phyloP scores from a whole-genome alignment of 2,113 vertebrate species.

The Melanerpes formicivorus region DNA sequence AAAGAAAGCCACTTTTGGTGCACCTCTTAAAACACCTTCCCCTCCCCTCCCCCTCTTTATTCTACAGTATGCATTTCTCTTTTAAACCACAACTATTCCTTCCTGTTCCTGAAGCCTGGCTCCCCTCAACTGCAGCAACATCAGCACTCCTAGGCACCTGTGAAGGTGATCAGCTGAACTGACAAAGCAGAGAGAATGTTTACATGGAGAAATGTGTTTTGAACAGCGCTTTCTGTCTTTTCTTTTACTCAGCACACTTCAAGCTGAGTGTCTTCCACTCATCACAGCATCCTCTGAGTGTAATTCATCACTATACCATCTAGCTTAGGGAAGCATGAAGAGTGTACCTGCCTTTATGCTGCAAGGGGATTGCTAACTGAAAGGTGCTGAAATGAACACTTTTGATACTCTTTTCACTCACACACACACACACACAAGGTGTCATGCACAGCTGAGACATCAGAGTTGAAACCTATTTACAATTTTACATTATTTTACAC shows the following conservation, averaged over 20 bases:
- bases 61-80: neutral
- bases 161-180: neutral
- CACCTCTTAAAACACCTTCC: neutral
- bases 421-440: neutral
- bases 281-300: neutral
- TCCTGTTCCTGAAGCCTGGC: neutral
- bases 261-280: neutral
- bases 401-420: constrained; percentile 5
- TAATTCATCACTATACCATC: neutral
- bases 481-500: constrained; percentile 80
- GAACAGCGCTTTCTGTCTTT: neutral
- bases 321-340: neutral
- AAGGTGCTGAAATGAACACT: constrained; percentile 32
- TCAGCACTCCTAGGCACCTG: neutral
- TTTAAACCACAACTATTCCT: neutral
- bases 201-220: neutral
- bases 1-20: neutral
- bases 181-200: neutral
- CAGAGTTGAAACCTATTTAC: constrained; percentile 74
- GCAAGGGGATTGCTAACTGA: neutral
- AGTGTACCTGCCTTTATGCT: neutral
- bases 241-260: neutral
- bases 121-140: neutral
- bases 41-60: neutral
- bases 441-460: constrained; percentile 57